Base-by-base conservation (phyloP, 1,140 invertebrate genomes). In the Archegozetes longisetosus region DNA sequence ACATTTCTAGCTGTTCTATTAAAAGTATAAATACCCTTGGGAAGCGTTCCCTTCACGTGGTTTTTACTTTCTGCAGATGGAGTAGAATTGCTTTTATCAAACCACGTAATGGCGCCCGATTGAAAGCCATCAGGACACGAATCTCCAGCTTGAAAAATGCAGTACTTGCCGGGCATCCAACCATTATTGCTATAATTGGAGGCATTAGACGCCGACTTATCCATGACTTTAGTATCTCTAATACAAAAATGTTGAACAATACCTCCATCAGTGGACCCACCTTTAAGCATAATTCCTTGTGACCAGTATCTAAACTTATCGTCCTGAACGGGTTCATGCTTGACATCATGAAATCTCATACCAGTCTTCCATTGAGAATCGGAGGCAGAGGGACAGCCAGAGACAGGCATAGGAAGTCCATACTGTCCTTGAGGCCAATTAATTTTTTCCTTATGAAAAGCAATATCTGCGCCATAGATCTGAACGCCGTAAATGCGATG, bases 341-440 rank as follows among this genome's bases (percentile, higher is more conserved):
- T 49, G 9, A 66, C 56, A 2, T 63, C 65, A 32, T 68, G 66
- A 28, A 53, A 61, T 4, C 58, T 47, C 29, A 56, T 64, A 1
- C 68, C 68, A 1, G 61, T 63, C 50, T 65, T 23, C 66, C 66
- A 69, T 9, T 63, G 27, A 26, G 58, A 62, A 25, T 54, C 54
- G 23, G 3, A 25, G 28, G 61, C 53, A 40, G 40, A 14, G 1
- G 68, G 68, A 60, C 68, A 69, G 40, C 68, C 68, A 22, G 62
- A 64, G 9, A 59, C 55, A 1, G 68, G 66, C 66, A 67, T 69
- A 3, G 68, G 68, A 20, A 69, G 53, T 14, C 68, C 68, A 62
- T 69, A 69, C 2, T 62, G 54, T 22, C 68, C 68, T 50, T 63
- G 53, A 1, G 68, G 68, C 68, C 68, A 69, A 14, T 25, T n/a